Evolutionary conservation across 30 jellyfish, hydroid and myxozoan species (phyloP), one percentile per base, ranked within the genome.

Genomic region (Pseudorhiza aurosa): DNA sequence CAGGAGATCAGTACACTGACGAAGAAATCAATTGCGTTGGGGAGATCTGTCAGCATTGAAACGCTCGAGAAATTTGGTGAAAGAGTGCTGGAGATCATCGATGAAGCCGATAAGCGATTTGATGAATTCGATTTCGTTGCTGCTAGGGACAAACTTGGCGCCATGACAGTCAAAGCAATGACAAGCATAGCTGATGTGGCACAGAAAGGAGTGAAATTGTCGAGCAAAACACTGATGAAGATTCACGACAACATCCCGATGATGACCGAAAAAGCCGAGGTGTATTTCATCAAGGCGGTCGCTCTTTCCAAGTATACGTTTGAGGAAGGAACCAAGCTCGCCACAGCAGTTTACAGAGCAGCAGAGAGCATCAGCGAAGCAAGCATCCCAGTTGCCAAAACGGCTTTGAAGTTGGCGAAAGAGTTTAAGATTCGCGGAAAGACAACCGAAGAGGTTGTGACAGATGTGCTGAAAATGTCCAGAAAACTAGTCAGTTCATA

Each of bases 371-470:
- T 94, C 42, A 94, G 95, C 26, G 89, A 82, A 65, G 82, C 96
- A 33, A 87, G 91, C 5, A 57, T 57, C 39, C 99, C 99, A 0
- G 99, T 94, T 44, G 89, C 86, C 1, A 80, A 60, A 36, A 45
- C 50, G 31, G 99, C 99, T 15, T 27, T 83, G 76, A 77, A 94
- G 73, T 82, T 94, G 46, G 91, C 94, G 19, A 94, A 67, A 53
- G 96, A 87, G 25, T 94, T 94, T 95, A 82, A 87, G 68, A 73
- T 94, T 80, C 76, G 93, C 56, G 97, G 97, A 31, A 82, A 77
- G 68, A 82, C 99, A 26, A 68, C 90, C 9, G 96, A 94, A 39
- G 94, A 76, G 26, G 58, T 87, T 4, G 90, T 72, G 21, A 58
- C 25, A n/a, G 78, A 37, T 25, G 43, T 79, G 22, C 56, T 64